Conservation (phyloP, 2,888 invertebrate species). For the Thymelicus acteon region DNA sequence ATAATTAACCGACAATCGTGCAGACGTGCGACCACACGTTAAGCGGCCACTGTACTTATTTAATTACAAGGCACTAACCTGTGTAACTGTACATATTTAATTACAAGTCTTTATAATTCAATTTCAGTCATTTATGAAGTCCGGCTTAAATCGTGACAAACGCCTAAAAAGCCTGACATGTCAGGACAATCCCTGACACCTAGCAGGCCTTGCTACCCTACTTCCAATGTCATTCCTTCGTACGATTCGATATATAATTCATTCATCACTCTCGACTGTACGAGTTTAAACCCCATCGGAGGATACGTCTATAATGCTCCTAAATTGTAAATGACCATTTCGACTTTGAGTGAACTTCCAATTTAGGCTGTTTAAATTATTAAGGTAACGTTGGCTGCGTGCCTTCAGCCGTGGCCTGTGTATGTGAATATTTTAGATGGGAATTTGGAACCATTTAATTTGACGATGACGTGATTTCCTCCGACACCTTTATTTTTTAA, state of each 20-base stretch:
- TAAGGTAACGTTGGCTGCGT: slow-evolving; percentile 66
- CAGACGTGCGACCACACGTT: no score
- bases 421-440: slow-evolving; percentile 60
- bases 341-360: slow-evolving; percentile 69
- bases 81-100: no score
- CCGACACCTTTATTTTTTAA: slow-evolving; percentile 27
- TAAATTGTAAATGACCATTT: slow-evolving; percentile 73
- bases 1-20: no score
- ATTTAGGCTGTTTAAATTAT: slow-evolving; percentile 69
- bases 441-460: slow-evolving; percentile 55
- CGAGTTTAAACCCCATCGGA: slow-evolving; percentile 50
- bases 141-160: no score
- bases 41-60: no score
- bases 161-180: no score
- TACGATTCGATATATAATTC: slow-evolving; percentile 54
- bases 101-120: not conserved
- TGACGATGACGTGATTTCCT: slow-evolving; percentile 55
- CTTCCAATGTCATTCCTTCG: slow-evolving; percentile 39
- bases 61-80: no score
- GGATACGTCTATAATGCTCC: slow-evolving; percentile 67
- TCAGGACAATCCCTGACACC: no score
- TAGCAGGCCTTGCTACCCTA: not conserved
- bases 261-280: slow-evolving; percentile 52
- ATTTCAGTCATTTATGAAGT: not conserved
- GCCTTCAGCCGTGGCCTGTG: slow-evolving; percentile 42